phyloP scores from a whole-genome alignment of 2,888 invertebrate genomes.

The Malacosoma neustria region DNA sequence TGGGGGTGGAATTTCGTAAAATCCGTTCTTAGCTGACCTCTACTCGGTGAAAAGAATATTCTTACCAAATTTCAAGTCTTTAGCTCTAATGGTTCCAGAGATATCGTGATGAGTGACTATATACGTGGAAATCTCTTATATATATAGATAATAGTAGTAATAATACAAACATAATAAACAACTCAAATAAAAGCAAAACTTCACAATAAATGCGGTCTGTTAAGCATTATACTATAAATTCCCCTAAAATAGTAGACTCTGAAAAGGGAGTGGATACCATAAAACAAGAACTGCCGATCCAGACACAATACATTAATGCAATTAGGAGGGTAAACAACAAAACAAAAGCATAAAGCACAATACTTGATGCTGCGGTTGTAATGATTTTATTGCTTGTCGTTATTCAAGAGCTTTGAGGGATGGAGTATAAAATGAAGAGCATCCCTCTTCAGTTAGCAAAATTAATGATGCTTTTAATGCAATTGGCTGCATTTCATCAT shows the following conservation, averaged over 20 bases:
- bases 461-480: too few species aligned
- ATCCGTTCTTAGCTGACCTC: too few species aligned
- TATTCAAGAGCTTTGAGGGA: neutral
- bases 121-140: too few species aligned
- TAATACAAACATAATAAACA: neutral
- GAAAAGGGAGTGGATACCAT: neutral
- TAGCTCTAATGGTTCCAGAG: too few species aligned
- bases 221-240: neutral
- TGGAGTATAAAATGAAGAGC: neutral
- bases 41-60: too few species aligned
- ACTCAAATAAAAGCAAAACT: neutral
- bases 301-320: slow-evolving; percentile 6
- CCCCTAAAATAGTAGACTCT: neutral
- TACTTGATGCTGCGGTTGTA: slow-evolving; percentile 8
- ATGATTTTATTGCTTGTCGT: slow-evolving; percentile 1
- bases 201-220: neutral
- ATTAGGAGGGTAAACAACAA: slow-evolving; percentile 8
- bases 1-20: too few species aligned
- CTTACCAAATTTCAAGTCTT: too few species aligned
- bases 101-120: too few species aligned
- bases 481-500: too few species aligned
- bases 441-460: too few species aligned
- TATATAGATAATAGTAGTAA: too few species aligned
- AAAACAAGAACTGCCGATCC: slow-evolving; percentile 1
- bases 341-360: slow-evolving; percentile 8